These are phyloP conservation scores for Shargacucullia verbasci DNA, from an alignment of 2,888 invertebrate genomes.

Conservation along the genomic window DNA sequence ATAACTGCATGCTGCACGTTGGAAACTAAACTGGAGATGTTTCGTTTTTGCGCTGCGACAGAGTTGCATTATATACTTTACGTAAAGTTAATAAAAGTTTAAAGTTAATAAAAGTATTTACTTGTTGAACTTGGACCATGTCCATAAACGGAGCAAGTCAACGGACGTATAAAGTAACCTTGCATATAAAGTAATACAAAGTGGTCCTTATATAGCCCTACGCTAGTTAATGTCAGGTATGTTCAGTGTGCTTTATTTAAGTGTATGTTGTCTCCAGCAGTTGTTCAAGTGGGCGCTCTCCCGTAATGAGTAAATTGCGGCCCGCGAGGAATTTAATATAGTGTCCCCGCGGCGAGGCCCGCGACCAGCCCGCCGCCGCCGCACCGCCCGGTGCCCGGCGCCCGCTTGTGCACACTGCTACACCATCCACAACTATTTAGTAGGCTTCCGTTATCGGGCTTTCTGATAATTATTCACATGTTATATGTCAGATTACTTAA, in stretches of 20 bases:
- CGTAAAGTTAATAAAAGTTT: no score
- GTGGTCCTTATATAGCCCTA: neutral
- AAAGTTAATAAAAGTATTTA: no score
- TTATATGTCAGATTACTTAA: no score
- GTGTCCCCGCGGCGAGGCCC: constrained; percentile 22
- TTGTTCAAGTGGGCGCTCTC: constrained; percentile 17
- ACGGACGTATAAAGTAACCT: neutral
- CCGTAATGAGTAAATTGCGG: constrained; percentile 62
- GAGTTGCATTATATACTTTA: no score
- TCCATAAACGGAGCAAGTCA: neutral
- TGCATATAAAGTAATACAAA: neutral
- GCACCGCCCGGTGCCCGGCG: neutral
- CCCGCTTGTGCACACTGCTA: neutral
- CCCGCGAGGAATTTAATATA: constrained; percentile 66
- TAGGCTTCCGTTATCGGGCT: no score
- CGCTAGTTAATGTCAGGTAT: neutral
- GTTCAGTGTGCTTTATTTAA: neutral
- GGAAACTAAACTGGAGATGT: neutral
- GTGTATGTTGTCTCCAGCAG: neutral
- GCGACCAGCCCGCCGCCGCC: neutral
- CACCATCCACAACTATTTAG: no score
- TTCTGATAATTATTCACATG: no score
- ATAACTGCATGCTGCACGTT: neutral
- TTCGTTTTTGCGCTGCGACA: neutral
- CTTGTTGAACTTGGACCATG: neutral